These are phyloP conservation scores for Hyla sarda DNA, from an alignment of 2,113 vertebrate genomes.

Conservation along the genomic window DNA sequence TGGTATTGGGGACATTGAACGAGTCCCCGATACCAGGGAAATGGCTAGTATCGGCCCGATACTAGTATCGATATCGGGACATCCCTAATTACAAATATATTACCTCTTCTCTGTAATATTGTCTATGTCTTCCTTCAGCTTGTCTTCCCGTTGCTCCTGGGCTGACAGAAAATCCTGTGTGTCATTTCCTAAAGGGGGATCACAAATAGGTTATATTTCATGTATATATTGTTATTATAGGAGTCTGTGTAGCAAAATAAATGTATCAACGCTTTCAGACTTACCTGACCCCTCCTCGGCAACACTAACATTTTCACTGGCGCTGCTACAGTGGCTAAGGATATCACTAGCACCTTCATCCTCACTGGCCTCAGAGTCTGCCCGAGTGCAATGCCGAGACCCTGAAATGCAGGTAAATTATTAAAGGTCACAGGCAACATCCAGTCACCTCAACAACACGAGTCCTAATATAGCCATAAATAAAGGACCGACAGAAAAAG, in stretches of 20 bases:
- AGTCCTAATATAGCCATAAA: background rate
- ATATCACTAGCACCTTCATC: slow-evolving; percentile 88
- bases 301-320: slow-evolving; percentile 83
- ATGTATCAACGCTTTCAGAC: background rate
- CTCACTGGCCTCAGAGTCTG: slow-evolving; percentile 85
- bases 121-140: slow-evolving; percentile 90
- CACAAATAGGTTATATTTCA: background rate
- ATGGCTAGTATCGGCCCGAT: no score
- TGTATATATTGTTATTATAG: no score
- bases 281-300: slow-evolving; percentile 83
- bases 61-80: no score
- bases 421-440: no score
- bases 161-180: slow-evolving; percentile 81
- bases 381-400: slow-evolving; percentile 71
- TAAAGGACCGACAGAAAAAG: background rate
- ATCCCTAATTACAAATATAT: background rate
- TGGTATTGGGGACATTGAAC: no score
- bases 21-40: no score
- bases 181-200: slow-evolving; percentile 77
- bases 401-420: background rate
- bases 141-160: slow-evolving; percentile 88
- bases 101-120: slow-evolving; percentile 91
- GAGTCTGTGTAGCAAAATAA: background rate
- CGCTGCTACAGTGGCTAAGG: slow-evolving; percentile 86
- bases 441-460: background rate